phyloP scores from a whole-genome alignment of 2,113 vertebrate genomes.

The Mormoops blainvillei region DNA sequence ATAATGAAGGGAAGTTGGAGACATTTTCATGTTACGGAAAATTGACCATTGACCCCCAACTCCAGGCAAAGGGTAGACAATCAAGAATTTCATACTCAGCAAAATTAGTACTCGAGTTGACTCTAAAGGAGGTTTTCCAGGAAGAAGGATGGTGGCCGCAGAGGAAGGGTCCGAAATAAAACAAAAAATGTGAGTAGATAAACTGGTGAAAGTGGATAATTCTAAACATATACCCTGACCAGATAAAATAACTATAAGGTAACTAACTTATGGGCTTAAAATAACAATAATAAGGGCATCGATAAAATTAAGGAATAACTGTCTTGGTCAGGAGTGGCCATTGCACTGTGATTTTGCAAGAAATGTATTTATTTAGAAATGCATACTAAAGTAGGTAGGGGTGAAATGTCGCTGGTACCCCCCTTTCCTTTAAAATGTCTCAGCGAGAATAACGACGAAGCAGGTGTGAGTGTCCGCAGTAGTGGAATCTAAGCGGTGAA shows the following conservation, averaged over 20 bases:
- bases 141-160: neutral
- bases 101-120: accelerated
- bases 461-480: accelerated
- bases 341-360: neutral
- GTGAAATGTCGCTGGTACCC: neutral
- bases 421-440: neutral
- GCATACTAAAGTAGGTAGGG: neutral
- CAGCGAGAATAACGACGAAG: accelerated
- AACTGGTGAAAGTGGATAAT: neutral
- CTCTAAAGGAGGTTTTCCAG: neutral
- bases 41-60: accelerated
- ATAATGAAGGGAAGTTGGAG: neutral
- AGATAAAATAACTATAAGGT: neutral
- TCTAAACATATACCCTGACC: neutral
- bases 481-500: neutral
- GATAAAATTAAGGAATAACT: neutral
- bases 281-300: neutral
- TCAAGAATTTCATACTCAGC: neutral
- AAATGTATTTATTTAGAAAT: neutral
- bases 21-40: neutral
- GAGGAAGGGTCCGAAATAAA: too few relatives aligned
- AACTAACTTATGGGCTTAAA: too few relatives aligned
- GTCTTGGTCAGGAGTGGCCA: too few relatives aligned
- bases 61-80: too few relatives aligned
- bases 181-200: neutral